Percentiles rank a stretch among this genome's conserved stretches.
These are phyloP conservation scores for Anodontia alba DNA, from an alignment of 2,888 invertebrate genomes.

Conservation along the genomic window DNA sequence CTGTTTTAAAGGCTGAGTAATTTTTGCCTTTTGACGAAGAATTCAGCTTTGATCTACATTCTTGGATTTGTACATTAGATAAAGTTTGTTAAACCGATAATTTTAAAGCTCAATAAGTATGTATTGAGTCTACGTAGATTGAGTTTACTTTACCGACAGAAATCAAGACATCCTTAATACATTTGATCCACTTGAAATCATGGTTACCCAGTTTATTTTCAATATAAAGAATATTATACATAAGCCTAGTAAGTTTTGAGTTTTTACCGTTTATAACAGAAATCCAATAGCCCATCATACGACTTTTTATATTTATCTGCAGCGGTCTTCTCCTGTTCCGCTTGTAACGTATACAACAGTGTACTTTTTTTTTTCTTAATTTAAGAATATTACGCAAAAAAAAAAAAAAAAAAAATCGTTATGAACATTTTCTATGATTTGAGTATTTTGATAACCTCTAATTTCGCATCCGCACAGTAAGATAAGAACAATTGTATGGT, in stretches of 20 bases:
- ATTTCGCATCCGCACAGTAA: neutral
- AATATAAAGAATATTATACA: neutral
- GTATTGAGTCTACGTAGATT: neutral
- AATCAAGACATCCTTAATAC: neutral
- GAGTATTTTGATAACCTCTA: neutral
- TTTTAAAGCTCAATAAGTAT: neutral
- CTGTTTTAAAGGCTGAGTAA: neutral
- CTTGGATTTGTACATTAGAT: neutral
- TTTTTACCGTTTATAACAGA: neutral
- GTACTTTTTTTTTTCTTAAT: neutral
- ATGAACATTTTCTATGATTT: neutral
- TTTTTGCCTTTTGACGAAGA: slow-evolving; percentile 6
- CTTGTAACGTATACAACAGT: neutral
- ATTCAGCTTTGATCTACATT: neutral
- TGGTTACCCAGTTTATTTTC: neutral
- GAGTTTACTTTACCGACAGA: neutral
- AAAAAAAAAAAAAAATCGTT: too few species aligned
- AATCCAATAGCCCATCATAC: neutral
- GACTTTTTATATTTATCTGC: neutral
- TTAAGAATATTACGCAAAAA: neutral
- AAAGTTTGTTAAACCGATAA: neutral
- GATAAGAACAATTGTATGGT: neutral
- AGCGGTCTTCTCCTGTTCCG: neutral
- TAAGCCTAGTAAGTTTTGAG: neutral
- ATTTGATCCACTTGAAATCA: neutral